phyloP scores from a whole-genome alignment of 2,888 invertebrate genomes.

The Exephanes ischioxanthus region DNA sequence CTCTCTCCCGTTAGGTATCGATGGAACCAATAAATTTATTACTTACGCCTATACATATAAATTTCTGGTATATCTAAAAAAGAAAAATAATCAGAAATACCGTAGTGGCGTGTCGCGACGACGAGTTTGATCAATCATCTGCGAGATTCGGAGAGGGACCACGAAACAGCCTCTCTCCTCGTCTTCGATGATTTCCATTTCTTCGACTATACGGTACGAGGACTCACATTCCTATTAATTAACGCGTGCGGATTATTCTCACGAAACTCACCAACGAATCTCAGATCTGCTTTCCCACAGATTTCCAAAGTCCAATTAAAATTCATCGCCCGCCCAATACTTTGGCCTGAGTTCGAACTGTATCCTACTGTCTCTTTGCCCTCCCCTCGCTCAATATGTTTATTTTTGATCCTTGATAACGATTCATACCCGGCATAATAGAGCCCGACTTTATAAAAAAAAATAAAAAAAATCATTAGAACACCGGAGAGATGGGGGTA shows the following conservation, averaged over 20 bases:
- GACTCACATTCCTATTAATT: conserved; percentile 76
- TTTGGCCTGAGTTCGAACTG: conserved; percentile 10
- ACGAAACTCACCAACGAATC: background rate
- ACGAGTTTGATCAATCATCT: conserved; percentile 54
- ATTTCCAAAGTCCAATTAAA: conserved; percentile 62
- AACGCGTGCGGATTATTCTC: conserved; percentile 60
- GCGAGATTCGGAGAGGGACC: conserved; percentile 34
- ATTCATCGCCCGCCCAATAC: conserved; percentile 55
- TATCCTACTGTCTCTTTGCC: too few relatives aligned
- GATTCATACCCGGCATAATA: too few relatives aligned
- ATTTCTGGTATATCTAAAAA: background rate
- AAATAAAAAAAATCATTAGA: too few relatives aligned
- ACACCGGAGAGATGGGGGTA: too few relatives aligned
- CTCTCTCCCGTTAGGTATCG: conserved; percentile 75
- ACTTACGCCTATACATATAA: conserved; percentile 27
- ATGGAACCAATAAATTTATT: conserved; percentile 76
- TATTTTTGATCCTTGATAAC: too few relatives aligned
- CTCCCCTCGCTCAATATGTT: too few relatives aligned
- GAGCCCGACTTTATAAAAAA: too few relatives aligned
- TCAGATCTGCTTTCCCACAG: conserved; percentile 51
- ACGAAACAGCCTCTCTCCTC: background rate
- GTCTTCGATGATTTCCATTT: conserved; percentile 57
- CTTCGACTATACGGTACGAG: conserved; percentile 50
- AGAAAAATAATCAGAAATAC: background rate
- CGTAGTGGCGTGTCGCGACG: background rate